Evolutionary conservation across 2,888 invertebrate genomes (phyloP).

Genomic region (Drosophila kokeensis): DNA sequence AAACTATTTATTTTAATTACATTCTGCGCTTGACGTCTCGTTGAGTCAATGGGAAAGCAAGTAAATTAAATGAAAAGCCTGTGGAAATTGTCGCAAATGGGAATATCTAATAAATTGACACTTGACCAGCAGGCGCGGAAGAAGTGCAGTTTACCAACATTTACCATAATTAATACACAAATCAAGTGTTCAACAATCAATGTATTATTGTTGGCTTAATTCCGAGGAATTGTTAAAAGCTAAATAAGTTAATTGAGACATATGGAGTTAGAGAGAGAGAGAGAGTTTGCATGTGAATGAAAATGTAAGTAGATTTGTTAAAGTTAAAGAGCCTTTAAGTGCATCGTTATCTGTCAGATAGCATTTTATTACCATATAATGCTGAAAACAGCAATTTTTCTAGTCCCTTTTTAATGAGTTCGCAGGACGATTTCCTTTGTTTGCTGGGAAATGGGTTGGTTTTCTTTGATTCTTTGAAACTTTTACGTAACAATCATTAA

Average conservation of each 20-base stretch:
- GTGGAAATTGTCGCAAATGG: slow-evolving; percentile 10
- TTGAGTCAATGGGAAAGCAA: slow-evolving; percentile 24
- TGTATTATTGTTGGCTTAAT: slow-evolving; percentile 14
- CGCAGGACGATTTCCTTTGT: slow-evolving; percentile 4
- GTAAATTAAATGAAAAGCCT: slow-evolving; percentile 4
- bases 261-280: background rate
- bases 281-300: background rate
- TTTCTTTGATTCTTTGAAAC: slow-evolving; percentile 13
- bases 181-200: slow-evolving; percentile 12
- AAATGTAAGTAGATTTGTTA: background rate
- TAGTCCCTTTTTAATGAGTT: slow-evolving; percentile 14
- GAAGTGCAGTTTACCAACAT: slow-evolving; percentile 41
- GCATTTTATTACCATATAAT: background rate
- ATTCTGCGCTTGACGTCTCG: slow-evolving; percentile 18
- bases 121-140: slow-evolving; percentile 16
- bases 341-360: background rate
- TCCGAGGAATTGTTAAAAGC: background rate
- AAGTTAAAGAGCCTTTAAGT: background rate
- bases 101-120: slow-evolving; percentile 9
- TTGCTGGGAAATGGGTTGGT: slow-evolving; percentile 8
- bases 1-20: slow-evolving; percentile 47
- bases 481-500: slow-evolving; percentile 46
- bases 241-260: background rate
- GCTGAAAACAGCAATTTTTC: background rate
- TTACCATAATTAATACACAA: slow-evolving; percentile 40